Evolutionary conservation across 2,113 vertebrate genomes (phyloP).

Genomic region (Aegotheles bennettii): DNA sequence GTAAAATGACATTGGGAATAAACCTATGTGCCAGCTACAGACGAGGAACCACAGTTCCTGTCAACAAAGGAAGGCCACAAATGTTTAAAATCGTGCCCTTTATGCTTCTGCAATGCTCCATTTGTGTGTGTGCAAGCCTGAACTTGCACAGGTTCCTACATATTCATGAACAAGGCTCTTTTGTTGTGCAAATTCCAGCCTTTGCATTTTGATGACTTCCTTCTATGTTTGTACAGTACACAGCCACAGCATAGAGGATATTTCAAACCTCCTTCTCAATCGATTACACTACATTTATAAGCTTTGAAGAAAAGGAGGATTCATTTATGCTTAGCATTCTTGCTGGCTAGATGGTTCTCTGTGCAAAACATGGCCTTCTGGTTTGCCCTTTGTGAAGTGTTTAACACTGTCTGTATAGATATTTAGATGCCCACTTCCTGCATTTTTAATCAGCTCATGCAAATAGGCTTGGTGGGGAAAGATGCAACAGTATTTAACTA

Average conservation of each 20-base stretch:
- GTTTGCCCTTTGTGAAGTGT: neutral
- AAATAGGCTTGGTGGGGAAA: neutral
- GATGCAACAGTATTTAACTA: neutral
- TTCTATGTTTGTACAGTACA: neutral
- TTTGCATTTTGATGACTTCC: slow-evolving; percentile 32
- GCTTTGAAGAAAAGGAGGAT: neutral
- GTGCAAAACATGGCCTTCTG: neutral
- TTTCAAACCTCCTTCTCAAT: neutral
- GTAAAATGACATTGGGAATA: neutral
- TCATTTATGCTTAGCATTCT: neutral
- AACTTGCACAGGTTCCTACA: neutral
- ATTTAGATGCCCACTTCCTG: neutral
- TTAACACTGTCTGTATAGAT: neutral
- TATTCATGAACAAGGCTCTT: neutral
- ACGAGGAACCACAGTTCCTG: neutral
- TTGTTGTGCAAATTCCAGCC: neutral
- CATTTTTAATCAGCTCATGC: neutral
- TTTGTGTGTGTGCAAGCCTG: neutral
- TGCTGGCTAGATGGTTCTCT: neutral
- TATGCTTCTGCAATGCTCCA: neutral
- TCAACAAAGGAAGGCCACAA: neutral
- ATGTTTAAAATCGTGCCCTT: rapidly evolving
- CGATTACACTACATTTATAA: neutral
- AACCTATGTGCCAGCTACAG: neutral
- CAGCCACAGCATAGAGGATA: neutral